phyloP scores from a whole-genome alignment of 35 echinoderm and acorn worm genomes.

The Apostichopus japonicus region DNA sequence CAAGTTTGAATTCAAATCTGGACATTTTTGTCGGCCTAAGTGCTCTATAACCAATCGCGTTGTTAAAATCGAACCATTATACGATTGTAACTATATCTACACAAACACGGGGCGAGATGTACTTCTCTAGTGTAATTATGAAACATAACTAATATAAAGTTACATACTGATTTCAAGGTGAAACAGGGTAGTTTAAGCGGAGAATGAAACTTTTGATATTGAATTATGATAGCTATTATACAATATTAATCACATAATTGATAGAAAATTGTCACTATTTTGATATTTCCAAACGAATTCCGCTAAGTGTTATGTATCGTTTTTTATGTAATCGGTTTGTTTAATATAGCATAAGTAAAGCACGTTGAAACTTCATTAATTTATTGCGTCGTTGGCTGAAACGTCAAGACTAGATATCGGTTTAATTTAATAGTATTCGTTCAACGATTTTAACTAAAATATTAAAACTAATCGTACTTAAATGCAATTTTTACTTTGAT shows the following conservation, averaged over 20 bases:
- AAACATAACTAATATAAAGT: not conserved
- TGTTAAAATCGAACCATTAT: not conserved
- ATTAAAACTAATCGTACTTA: not conserved
- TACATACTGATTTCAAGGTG: not conserved
- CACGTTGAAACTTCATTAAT: not conserved
- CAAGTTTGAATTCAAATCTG: not conserved
- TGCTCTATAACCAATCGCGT: constrained; percentile 15
- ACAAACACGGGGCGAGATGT: not conserved
- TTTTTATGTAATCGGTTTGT: not conserved
- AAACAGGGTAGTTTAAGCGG: not conserved
- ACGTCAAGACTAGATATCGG: not conserved
- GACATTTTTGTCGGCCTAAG: not conserved
- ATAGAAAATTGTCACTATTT: not conserved
- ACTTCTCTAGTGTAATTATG: not conserved
- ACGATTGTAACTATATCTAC: not conserved
- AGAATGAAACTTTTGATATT: not conserved
- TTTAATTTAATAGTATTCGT: not conserved
- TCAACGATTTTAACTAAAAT: not conserved
- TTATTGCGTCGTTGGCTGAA: not conserved
- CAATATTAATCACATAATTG: not conserved
- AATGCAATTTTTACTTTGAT: not conserved
- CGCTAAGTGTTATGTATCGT: not conserved
- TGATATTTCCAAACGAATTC: constrained; percentile 6
- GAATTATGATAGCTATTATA: not conserved
- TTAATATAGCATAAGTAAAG: not conserved